Evolutionary conservation across 2,888 invertebrate species (phyloP).

Genomic region (Pseudeuparius sepicola): DNA sequence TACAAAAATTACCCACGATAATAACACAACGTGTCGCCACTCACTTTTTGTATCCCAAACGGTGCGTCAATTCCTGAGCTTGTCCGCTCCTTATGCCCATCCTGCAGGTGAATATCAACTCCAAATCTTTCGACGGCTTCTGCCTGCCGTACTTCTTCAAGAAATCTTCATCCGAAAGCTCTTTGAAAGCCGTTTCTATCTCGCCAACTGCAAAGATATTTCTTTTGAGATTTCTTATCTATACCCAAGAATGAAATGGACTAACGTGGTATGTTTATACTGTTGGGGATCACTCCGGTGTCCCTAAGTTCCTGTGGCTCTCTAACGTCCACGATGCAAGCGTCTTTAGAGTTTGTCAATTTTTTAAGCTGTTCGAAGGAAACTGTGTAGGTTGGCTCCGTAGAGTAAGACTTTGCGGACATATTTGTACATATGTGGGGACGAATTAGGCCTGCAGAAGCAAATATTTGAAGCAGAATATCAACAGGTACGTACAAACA

Average conservation of each 20-base stretch:
- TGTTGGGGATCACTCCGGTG: slow-evolving; percentile 61
- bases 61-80: slow-evolving; percentile 48
- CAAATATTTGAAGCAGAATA: too few species aligned
- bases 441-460: too few species aligned
- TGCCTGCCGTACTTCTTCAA: slow-evolving; percentile 43
- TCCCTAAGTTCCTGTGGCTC: slow-evolving; percentile 61
- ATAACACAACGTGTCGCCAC: too few species aligned
- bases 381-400: too few species aligned
- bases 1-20: too few species aligned
- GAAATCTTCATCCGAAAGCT: slow-evolving; percentile 46
- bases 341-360: slow-evolving; percentile 39
- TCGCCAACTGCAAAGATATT: slow-evolving; percentile 50
- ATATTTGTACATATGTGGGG: too few species aligned
- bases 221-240: slow-evolving; percentile 12
- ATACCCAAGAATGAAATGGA: neutral
- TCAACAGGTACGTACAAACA: too few species aligned
- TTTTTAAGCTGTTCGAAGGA: slow-evolving; percentile 40
- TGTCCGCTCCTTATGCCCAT: slow-evolving; percentile 53
- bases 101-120: slow-evolving; percentile 60
- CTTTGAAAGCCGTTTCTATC: slow-evolving; percentile 39
- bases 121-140: slow-evolving; percentile 49
- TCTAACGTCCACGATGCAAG: slow-evolving; percentile 64
- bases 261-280: slow-evolving; percentile 66
- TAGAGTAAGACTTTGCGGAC: too few species aligned
- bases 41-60: slow-evolving; percentile 52